Conservation (phyloP, 2,888 invertebrate genomes). For the Nomada fucata region DNA sequence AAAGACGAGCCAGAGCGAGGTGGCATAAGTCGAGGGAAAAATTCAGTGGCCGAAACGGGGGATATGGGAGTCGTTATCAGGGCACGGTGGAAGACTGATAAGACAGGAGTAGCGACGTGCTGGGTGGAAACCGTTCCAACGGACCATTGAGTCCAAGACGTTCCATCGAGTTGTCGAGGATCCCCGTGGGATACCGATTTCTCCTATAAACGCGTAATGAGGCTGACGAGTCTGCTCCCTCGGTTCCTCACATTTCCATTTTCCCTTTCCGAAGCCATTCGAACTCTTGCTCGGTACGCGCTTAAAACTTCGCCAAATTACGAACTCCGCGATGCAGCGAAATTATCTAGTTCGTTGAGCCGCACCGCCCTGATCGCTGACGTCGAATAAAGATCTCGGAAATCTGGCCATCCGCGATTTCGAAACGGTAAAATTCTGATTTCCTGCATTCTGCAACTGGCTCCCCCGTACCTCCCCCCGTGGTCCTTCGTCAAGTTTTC, state of each 20-base stretch:
- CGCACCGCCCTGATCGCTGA: slow-evolving; percentile 20
- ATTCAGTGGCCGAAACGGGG: neutral
- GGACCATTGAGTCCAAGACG: slow-evolving; percentile 69
- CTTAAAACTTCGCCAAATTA: slow-evolving; percentile 68
- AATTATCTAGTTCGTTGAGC: slow-evolving; percentile 63
- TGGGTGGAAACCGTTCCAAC: slow-evolving; percentile 55
- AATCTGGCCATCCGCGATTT: slow-evolving; percentile 13
- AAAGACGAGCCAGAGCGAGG: neutral
- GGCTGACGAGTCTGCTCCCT: slow-evolving; percentile 56
- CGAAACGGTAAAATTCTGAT: slow-evolving; percentile 31
- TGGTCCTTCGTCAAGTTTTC: neutral
- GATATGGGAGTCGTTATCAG: slow-evolving; percentile 57
- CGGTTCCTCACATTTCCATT: slow-evolving; percentile 50
- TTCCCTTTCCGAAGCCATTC: slow-evolving; percentile 36
- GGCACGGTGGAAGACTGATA: slow-evolving; percentile 60
- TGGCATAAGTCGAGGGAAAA: slow-evolving; percentile 17
- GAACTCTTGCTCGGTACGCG: slow-evolving; percentile 31
- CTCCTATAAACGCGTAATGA: slow-evolving; percentile 65
- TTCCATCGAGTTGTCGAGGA: slow-evolving; percentile 54
- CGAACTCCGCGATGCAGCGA: slow-evolving; percentile 44
- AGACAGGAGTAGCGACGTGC: slow-evolving; percentile 67
- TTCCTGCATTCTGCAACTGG: too few relatives aligned
- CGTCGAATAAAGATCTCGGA: slow-evolving; percentile 34
- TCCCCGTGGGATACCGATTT: slow-evolving; percentile 63
- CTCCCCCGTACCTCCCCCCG: neutral